phyloP scores from a whole-genome alignment of 2,797 vertebrate genomes.

The Falco berigora region DNA sequence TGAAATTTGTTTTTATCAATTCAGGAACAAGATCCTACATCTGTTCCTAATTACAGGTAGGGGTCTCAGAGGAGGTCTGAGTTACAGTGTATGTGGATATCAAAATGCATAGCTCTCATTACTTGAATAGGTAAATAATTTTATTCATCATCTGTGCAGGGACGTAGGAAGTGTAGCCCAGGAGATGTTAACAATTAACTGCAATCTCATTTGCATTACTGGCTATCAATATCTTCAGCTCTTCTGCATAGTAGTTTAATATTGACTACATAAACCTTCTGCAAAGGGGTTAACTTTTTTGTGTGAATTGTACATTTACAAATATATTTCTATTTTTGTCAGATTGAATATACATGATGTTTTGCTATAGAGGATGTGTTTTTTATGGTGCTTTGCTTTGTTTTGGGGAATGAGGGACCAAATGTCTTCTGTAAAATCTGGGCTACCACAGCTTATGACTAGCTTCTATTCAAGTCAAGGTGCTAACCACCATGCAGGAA shows the following conservation, averaged over 20 bases:
- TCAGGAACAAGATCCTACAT: conserved; percentile 60
- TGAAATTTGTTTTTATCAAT: conserved; percentile 60
- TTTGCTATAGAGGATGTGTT: neutral
- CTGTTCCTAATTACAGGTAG: conserved; percentile 64
- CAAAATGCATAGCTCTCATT: conserved; percentile 52
- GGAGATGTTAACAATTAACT: conserved; percentile 63
- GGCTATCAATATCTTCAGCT: conserved; percentile 37
- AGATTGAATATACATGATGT: neutral
- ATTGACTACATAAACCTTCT: neutral
- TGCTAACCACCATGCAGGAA: neutral
- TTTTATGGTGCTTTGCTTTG: neutral
- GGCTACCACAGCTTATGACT: neutral
- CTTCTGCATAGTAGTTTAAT: neutral
- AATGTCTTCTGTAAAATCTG: neutral
- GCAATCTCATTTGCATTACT: conserved; percentile 15
- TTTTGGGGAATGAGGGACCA: neutral
- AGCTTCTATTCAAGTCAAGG: neutral
- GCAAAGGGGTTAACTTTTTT: neutral
- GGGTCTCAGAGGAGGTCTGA: conserved; percentile 54
- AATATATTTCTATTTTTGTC: neutral
- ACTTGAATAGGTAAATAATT: conserved; percentile 64
- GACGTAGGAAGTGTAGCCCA: neutral
- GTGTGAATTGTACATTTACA: neutral
- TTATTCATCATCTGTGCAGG: conserved; percentile 52
- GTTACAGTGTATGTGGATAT: conserved; percentile 34